These are phyloP conservation scores for Eubucco bourcierii DNA, from an alignment of 2,113 vertebrate genomes.

Conservation along the genomic window DNA sequence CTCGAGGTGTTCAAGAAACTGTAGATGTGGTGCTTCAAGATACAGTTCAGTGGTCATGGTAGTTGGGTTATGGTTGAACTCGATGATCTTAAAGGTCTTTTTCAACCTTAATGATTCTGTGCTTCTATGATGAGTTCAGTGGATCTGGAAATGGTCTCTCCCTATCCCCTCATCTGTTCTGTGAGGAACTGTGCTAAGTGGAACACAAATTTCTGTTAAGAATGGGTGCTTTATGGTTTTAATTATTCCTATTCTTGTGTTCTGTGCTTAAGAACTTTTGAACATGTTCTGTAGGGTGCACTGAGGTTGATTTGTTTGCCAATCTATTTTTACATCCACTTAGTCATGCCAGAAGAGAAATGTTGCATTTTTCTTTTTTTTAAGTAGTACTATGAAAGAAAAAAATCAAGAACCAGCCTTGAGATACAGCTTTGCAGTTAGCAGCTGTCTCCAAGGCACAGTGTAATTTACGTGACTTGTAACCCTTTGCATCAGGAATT, in stretches of 20 bases:
- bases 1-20: no score
- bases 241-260: accelerated
- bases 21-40: no score
- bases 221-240: neutral
- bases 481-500: neutral
- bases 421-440: neutral
- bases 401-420: neutral
- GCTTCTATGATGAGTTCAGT: neutral
- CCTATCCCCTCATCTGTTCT: neutral
- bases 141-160: neutral
- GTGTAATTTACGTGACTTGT: neutral
- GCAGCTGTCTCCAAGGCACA: neutral
- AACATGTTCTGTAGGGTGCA: neutral
- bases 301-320: neutral
- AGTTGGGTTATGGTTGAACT: no score
- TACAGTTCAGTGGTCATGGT: no score
- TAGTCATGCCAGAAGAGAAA: neutral
- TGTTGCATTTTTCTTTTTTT: no score
- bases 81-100: no score
- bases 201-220: neutral
- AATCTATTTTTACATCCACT: neutral
- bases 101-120: no score
- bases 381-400: no score
- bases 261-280: neutral
- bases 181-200: neutral